Conservation (phyloP, 2,113 vertebrate genomes). For the Hippocampus barbouri region DNA sequence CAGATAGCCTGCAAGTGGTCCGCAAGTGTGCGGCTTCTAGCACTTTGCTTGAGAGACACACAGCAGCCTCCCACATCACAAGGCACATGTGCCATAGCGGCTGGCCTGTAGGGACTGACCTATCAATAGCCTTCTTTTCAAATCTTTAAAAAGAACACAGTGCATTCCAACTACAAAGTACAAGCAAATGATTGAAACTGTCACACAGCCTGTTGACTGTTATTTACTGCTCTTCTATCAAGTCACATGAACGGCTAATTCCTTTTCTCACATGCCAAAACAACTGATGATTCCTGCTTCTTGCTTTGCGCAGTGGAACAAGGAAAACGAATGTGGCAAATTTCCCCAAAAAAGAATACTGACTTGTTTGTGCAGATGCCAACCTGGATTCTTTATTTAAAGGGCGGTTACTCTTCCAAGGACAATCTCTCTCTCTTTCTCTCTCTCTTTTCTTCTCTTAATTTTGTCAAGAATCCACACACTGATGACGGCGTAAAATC, state of each 20-base stretch:
- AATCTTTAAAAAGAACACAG: background rate
- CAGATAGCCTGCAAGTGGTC: conserved; percentile 51
- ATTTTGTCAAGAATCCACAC: background rate
- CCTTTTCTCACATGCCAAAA: background rate
- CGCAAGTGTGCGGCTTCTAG: conserved; percentile 32
- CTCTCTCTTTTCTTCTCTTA: background rate
- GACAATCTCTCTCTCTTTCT: background rate
- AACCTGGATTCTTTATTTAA: background rate
- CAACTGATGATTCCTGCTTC: background rate
- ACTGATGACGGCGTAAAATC: background rate
- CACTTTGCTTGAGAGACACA: conserved; percentile 39
- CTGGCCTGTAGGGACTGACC: conserved; percentile 22
- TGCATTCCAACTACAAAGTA: background rate
- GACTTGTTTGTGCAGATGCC: background rate
- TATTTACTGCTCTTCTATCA: background rate
- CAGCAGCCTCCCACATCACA: conserved; percentile 24
- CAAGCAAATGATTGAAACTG: conserved; percentile 3
- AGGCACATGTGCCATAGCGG: conserved; percentile 13
- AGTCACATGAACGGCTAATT: background rate
- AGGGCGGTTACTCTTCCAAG: background rate
- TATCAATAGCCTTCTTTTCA: conserved; percentile 36
- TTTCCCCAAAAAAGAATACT: background rate
- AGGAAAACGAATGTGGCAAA: background rate
- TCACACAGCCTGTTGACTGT: background rate
- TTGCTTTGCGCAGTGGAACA: background rate